Conservation (phyloP, 2,888 invertebrate species). For the Opisthograptis luteolata region DNA sequence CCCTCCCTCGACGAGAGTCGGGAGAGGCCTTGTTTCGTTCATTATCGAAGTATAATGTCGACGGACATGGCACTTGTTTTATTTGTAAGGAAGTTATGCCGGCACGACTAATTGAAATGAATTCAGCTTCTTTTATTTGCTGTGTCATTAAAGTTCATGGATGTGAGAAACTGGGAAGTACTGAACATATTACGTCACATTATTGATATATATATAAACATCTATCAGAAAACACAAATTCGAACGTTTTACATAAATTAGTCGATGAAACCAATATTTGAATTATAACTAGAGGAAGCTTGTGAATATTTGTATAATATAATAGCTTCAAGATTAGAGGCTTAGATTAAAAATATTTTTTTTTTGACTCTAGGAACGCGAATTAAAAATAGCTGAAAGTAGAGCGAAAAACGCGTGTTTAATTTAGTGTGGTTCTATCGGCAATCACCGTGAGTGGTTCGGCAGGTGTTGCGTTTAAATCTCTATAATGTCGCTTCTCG, state of each 20-base stretch:
- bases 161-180: conserved; percentile 33
- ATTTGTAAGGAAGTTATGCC: conserved; percentile 57
- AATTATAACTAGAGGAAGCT: conserved; percentile 26
- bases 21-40: conserved; percentile 41
- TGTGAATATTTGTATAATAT: not conserved
- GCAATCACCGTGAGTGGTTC: conserved; percentile 42
- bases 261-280: conserved; percentile 15
- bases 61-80: conserved; percentile 57
- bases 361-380: not conserved
- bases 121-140: conserved; percentile 50
- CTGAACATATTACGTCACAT: conserved; percentile 13
- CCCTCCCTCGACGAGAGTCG: no score
- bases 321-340: conserved; percentile 4
- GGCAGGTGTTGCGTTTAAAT: conserved; percentile 47
- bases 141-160: conserved; percentile 42
- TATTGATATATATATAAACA: not conserved
- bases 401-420: conserved; percentile 24
- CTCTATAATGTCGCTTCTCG: conserved; percentile 52
- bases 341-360: no score
- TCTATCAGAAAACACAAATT: not conserved
- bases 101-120: conserved; percentile 58
- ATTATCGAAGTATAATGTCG: conserved; percentile 58
- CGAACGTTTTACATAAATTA: conserved; percentile 14
- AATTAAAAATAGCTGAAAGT: conserved; percentile 25
- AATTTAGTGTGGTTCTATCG: conserved; percentile 37